Conservation (phyloP, 2,888 invertebrate species). For the Hipparchia sbordonii region DNA sequence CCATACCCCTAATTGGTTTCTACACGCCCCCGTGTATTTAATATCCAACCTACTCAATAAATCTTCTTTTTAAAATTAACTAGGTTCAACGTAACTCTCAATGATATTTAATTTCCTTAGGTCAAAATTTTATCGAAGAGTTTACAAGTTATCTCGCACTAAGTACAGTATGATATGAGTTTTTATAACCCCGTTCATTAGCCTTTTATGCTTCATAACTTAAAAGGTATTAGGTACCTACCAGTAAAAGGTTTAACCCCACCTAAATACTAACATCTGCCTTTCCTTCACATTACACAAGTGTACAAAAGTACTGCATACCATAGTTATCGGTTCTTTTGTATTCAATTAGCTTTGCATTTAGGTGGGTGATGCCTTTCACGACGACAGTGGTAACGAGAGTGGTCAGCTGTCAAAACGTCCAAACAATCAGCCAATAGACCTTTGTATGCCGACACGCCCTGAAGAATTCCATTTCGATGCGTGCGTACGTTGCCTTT, state of each 20-base stretch:
- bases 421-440: conserved; percentile 77
- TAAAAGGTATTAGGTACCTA: neutral
- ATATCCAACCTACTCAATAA: conserved; percentile 9
- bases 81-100: conserved; percentile 11
- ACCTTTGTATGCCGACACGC: conserved; percentile 43
- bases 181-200: neutral
- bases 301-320: conserved; percentile 66
- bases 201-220: neutral
- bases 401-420: conserved; percentile 82
- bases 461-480: conserved; percentile 31
- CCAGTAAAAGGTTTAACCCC: neutral
- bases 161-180: neutral
- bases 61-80: neutral
- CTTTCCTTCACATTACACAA: conserved; percentile 61
- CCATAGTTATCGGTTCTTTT: conserved; percentile 77
- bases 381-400: conserved; percentile 80
- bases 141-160: neutral
- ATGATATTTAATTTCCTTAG: neutral
- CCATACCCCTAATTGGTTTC: too few species aligned
- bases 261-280: conserved; percentile 40
- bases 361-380: conserved; percentile 79
- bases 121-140: conserved; percentile 10
- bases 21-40: neutral
- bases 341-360: conserved; percentile 82
- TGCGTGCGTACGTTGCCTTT: conserved; percentile 26